A percentile compares a stretch with the other conserved stretches of the same genome.
phyloP scores from a whole-genome alignment of 2,113 vertebrate species.

The Spilogale gracilis region DNA sequence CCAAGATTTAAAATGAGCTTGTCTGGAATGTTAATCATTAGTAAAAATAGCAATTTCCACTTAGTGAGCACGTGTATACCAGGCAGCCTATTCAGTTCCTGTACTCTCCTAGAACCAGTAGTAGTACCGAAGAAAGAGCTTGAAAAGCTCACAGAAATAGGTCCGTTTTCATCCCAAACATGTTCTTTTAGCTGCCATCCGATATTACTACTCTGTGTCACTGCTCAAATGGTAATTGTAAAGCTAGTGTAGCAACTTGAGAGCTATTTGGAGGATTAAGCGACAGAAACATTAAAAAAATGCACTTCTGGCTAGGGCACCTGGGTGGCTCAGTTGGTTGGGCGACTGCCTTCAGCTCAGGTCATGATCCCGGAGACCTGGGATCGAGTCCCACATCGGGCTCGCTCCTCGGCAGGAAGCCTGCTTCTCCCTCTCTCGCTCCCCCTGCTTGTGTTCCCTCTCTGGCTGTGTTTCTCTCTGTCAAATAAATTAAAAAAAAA shows the following conservation, averaged over 20 bases:
- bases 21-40: not conserved
- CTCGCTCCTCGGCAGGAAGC: too few species aligned
- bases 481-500: too few species aligned
- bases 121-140: not conserved
- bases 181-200: not conserved
- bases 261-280: not conserved
- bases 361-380: too few species aligned
- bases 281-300: not conserved
- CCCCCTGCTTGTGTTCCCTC: too few species aligned
- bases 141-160: slow-evolving; percentile 19
- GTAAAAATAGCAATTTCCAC: not conserved
- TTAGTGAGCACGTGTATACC: not conserved
- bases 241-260: not conserved
- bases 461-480: too few species aligned
- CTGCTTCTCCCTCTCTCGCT: too few species aligned
- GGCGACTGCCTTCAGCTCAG: too few species aligned
- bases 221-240: not conserved
- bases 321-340: too few species aligned
- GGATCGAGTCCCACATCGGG: too few species aligned
- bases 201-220: not conserved
- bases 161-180: not conserved
- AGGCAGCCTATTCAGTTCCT: not conserved
- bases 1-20: not conserved
- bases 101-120: not conserved
- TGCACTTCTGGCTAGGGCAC: not conserved